These are phyloP conservation scores for Rhopalosiphum padi DNA, from an alignment of 1,140 invertebrate genomes.

Conservation along the genomic window DNA sequence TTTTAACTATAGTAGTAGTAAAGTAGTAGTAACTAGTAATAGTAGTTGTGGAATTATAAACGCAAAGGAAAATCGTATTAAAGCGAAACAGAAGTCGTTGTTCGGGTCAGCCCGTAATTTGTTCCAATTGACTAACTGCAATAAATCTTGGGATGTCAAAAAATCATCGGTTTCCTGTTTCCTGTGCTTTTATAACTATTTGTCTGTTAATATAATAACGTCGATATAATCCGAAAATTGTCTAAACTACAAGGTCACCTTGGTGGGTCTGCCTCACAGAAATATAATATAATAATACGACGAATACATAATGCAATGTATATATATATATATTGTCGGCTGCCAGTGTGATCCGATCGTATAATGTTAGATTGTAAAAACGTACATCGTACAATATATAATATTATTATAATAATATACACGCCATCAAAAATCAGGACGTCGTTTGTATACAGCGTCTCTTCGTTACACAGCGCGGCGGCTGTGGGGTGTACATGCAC, in stretches of 20 bases:
- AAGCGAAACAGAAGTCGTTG: slow-evolving; percentile 57
- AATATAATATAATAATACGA: background rate
- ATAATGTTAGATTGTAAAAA: background rate
- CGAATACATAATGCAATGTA: background rate
- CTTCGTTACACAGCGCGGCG: background rate
- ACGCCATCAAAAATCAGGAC: background rate
- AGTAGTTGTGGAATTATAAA: background rate
- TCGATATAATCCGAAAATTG: slow-evolving; percentile 49
- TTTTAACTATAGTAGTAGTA: background rate
- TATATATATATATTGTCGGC: background rate
- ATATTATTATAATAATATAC: no score
- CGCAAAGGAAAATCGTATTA: slow-evolving; percentile 53
- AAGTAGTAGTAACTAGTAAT: background rate
- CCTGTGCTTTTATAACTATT: slow-evolving; percentile 48
- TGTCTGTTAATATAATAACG: slow-evolving; percentile 38
- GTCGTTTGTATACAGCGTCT: background rate
- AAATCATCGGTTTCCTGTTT: slow-evolving; percentile 58
- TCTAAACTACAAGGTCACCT: slow-evolving; percentile 35
- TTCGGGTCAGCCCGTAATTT: slow-evolving; percentile 57
- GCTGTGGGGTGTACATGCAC: background rate
- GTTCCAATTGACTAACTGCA: slow-evolving; percentile 57
- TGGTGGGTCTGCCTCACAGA: background rate
- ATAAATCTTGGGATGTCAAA: slow-evolving; percentile 57
- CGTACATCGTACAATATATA: background rate
- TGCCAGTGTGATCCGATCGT: background rate